Percentiles rank a stretch among this genome's conserved stretches.
Evolutionary conservation across 2,797 vertebrate genomes (phyloP).

Genomic region (Enteromius fasciolatus): DNA sequence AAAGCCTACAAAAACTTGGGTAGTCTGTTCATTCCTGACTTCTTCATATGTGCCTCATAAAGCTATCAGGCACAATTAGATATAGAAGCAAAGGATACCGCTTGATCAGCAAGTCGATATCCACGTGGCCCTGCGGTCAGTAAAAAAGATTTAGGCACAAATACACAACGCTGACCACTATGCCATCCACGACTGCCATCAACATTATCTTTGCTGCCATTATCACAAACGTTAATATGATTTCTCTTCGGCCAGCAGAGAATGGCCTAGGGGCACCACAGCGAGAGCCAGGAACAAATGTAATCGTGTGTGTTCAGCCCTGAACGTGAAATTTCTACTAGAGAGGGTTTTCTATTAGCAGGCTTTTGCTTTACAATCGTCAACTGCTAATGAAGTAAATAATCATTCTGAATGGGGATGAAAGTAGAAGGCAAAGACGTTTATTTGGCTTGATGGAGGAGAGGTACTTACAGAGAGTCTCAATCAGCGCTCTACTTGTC

Average conservation of each 20-base stretch:
- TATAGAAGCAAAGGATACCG: slow-evolving; percentile 68
- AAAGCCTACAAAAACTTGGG: slow-evolving; percentile 51
- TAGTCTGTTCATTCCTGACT: slow-evolving; percentile 50
- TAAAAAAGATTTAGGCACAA: slow-evolving; percentile 24
- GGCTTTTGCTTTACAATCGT: slow-evolving; percentile 21
- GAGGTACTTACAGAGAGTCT: not conserved
- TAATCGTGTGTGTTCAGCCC: slow-evolving; percentile 28
- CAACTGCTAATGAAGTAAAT: slow-evolving; percentile 40
- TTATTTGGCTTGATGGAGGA: slow-evolving; percentile 39
- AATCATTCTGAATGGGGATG: slow-evolving; percentile 19
- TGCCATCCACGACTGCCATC: slow-evolving; percentile 31
- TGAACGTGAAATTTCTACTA: slow-evolving; percentile 7
- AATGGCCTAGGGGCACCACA: slow-evolving; percentile 31
- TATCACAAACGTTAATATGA: slow-evolving; percentile 44
- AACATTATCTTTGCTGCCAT: slow-evolving; percentile 40
- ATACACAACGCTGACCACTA: slow-evolving; percentile 38
- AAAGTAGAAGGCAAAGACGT: slow-evolving; percentile 6
- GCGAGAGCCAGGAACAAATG: slow-evolving; percentile 45
- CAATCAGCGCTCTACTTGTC: slow-evolving; percentile 16
- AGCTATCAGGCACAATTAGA: slow-evolving; percentile 66
- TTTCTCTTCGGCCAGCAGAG: slow-evolving; percentile 29
- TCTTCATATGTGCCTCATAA: slow-evolving; percentile 49
- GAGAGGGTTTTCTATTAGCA: slow-evolving; percentile 38
- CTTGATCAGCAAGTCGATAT: slow-evolving; percentile 80
- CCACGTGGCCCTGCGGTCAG: slow-evolving; percentile 64